Conservation (phyloP, 2,888 invertebrate species). For the Habroteleia sp. region DNA sequence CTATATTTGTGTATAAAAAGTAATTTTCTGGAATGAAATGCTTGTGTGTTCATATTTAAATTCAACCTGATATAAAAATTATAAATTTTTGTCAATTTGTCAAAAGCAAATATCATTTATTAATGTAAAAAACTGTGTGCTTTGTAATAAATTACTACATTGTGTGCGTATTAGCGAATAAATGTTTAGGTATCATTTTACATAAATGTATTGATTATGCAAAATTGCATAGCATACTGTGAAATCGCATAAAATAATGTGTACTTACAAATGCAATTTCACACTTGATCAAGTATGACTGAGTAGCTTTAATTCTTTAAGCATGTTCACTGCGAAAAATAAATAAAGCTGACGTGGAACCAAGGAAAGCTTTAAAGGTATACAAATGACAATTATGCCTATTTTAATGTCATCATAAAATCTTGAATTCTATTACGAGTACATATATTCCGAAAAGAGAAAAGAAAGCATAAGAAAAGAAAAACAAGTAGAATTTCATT, state of each 20-base stretch:
- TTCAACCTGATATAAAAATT: no score
- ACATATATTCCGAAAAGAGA: no score
- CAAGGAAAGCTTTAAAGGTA: slow-evolving; percentile 5
- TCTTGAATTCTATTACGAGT: background rate
- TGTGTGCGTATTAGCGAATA: slow-evolving; percentile 8
- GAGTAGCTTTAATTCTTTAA: slow-evolving; percentile 8
- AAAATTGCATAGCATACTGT: slow-evolving; percentile 11
- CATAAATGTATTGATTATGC: slow-evolving; percentile 32
- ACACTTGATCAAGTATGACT: slow-evolving; percentile 36
- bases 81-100: slow-evolving; percentile 2
- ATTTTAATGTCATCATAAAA: slow-evolving; percentile 3
- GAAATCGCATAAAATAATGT: slow-evolving; percentile 18
- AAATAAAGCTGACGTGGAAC: background rate
- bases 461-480: no score
- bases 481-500: no score
- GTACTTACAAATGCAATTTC: slow-evolving; percentile 20
- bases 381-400: slow-evolving; percentile 10
- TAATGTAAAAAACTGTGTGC: slow-evolving; percentile 23
- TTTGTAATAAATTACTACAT: slow-evolving; percentile 15
- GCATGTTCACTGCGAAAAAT: background rate
- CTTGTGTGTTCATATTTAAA: no score
- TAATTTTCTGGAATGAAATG: no score
- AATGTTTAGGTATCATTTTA: slow-evolving; percentile 26
- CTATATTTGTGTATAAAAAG: background rate
- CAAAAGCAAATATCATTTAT: slow-evolving; percentile 4